Evolutionary conservation across 2,888 invertebrate genomes (phyloP), one percentile per base, ranked within the genome.

Genomic region (Meliscaeva auricollis): DNA sequence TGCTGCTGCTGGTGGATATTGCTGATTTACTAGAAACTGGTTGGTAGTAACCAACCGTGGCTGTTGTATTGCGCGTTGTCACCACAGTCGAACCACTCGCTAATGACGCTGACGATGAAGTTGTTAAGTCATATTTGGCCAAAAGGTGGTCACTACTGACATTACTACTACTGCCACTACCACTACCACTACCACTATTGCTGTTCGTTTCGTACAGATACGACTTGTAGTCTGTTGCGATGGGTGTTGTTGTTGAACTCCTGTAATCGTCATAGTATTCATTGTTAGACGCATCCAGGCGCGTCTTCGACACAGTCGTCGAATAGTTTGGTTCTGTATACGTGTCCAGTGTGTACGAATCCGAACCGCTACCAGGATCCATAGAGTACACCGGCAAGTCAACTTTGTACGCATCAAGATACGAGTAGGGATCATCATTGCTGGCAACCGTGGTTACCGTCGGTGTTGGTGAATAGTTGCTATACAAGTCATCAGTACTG

Each of bases 41-140:
- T 64, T 88, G 89, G 60, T 89, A 89, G 76, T 89, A 89, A 8
- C 87, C 87, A 3, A 87, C 87, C 3, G 87, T 26, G 8, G 54
- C 64, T 4, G 68, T 46, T 22, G 82, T 35, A 26, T 69, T 73
- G 3, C 62, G 48, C 20, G 82, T 74, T 22, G 82, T 77, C 46
- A 77, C 69, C 26, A 80, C 68, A 30, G 87, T 77, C n/a, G 73
- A 44, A 41, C 75, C 85, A 50, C 77, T 81, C n/a, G 76, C 72
- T 35, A 62, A 41, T 30, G 87, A 82, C 13, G 77, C 72, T 15
- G 85, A 76, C 17, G 81, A 89, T 69, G 88, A 87, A 48, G 87
- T 87, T 69, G 88, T 68, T 78, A 87, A 17, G 68, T 85, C 81
- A 54, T 76, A 81, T 60, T 80, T 77, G 17, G 32, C 54, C 50